These are phyloP conservation scores for Agrochola lychnidis DNA, from an alignment of 2,888 invertebrate genomes.

Conservation along the genomic window DNA sequence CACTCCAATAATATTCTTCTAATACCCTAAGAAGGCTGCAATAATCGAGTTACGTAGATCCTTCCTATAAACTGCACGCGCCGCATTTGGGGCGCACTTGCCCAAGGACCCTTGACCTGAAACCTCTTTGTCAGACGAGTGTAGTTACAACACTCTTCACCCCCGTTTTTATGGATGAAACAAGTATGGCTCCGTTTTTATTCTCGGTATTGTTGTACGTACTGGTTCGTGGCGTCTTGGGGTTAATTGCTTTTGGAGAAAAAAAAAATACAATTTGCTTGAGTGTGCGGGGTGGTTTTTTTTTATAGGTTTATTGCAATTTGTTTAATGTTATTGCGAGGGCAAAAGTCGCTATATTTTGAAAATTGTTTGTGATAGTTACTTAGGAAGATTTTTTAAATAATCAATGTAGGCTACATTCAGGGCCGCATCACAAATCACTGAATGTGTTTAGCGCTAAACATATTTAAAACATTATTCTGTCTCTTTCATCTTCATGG, in stretches of 20 bases:
- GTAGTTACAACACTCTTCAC: conserved; percentile 67
- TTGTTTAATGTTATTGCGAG: not conserved
- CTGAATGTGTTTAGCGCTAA: not conserved
- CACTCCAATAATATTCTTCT: conserved; percentile 7
- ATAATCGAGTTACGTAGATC: conserved; percentile 70
- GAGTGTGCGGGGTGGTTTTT: not conserved
- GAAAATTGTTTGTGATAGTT: not conserved
- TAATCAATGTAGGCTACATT: not conserved
- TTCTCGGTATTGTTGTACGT: conserved; percentile 37
- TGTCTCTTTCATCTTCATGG: not conserved
- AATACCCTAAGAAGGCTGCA: conserved; percentile 33
- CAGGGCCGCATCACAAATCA: not conserved
- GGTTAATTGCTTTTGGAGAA: conserved; percentile 27
- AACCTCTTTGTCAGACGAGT: conserved; percentile 74
- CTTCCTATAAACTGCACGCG: conserved; percentile 69
- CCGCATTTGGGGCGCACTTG: conserved; percentile 66
- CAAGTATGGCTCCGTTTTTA: conserved; percentile 53
- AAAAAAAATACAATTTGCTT: conserved; percentile 23
- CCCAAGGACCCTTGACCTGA: conserved; percentile 75
- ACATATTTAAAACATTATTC: not conserved
- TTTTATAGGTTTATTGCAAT: not conserved
- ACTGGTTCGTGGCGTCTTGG: conserved; percentile 18
- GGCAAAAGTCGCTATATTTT: not conserved
- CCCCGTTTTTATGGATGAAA: conserved; percentile 66
- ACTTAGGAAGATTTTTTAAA: not conserved